These are phyloP conservation scores for Aphelenchoides fujianensis DNA, from an alignment of 1,140 invertebrate species.

Conservation along the genomic window DNA sequence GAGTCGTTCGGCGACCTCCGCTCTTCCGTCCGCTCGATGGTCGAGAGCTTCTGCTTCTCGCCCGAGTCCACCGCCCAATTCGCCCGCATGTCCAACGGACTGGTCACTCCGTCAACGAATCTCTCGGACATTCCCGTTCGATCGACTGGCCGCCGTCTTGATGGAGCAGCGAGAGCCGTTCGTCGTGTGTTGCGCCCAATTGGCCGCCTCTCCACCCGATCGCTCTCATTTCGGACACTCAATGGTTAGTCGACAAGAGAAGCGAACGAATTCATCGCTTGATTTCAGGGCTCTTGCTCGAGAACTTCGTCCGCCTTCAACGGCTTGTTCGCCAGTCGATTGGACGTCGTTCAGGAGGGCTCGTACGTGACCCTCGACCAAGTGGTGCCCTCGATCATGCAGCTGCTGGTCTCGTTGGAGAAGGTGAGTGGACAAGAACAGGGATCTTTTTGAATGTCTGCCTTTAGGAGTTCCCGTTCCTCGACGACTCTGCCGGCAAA, in stretches of 20 bases:
- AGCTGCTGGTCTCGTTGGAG: slow-evolving; percentile 36
- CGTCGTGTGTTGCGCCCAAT: slow-evolving; percentile 24
- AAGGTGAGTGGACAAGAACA: slow-evolving; percentile 33
- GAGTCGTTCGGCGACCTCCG: neutral
- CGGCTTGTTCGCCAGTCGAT: slow-evolving; percentile 31
- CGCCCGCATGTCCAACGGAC: slow-evolving; percentile 22
- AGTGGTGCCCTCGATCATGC: slow-evolving; percentile 46
- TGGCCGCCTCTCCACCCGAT: slow-evolving; percentile 18
- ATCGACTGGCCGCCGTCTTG: slow-evolving; percentile 23
- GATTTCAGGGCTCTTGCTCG: slow-evolving; percentile 28
- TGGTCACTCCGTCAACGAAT: slow-evolving; percentile 27
- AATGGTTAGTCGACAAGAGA: slow-evolving; percentile 31
- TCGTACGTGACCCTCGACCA: slow-evolving; percentile 41
- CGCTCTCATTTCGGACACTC: slow-evolving; percentile 19
- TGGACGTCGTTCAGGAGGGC: slow-evolving; percentile 33
- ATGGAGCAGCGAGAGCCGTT: slow-evolving; percentile 29
- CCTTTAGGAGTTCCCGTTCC: slow-evolving; percentile 27
- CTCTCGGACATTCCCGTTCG: slow-evolving; percentile 29
- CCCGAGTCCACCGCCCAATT: slow-evolving; percentile 26
- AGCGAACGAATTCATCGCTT: neutral
- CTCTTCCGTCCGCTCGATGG: slow-evolving; percentile 11
- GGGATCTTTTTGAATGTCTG: slow-evolving; percentile 10
- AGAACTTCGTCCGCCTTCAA: slow-evolving; percentile 24
- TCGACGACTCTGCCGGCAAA: slow-evolving; percentile 20
- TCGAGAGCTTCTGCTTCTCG: slow-evolving; percentile 24